phyloP scores from a whole-genome alignment of 1,140 invertebrate genomes.

The Drosophila pseudoobscura region DNA sequence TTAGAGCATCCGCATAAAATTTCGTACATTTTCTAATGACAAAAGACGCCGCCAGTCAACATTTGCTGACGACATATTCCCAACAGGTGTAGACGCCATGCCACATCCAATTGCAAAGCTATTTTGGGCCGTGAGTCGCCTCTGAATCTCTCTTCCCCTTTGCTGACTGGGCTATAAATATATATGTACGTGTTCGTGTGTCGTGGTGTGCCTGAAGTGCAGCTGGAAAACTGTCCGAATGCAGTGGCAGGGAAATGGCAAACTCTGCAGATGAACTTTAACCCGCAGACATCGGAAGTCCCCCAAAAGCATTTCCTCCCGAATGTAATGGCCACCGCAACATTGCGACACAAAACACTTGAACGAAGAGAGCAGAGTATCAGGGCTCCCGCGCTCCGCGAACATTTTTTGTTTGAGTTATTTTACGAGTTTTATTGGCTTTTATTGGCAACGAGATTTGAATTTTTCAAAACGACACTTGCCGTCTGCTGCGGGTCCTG shows the following conservation, averaged over 20 bases:
- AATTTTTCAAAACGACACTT: constrained; percentile 81
- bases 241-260: constrained; percentile 19
- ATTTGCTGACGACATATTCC: constrained; percentile 58
- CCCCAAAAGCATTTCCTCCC: background rate
- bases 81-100: constrained; percentile 69
- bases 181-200: background rate
- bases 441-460: constrained; percentile 83
- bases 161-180: constrained; percentile 58
- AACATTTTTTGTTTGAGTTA: constrained; percentile 68
- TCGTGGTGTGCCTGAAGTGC: constrained; percentile 10
- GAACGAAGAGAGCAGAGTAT: constrained; percentile 38
- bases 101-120: constrained; percentile 46
- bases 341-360: constrained; percentile 77
- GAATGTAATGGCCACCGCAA: constrained; percentile 66
- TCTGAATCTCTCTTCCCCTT: background rate
- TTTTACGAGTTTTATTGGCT: constrained; percentile 82
- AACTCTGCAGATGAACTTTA: constrained; percentile 38
- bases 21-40: constrained; percentile 21
- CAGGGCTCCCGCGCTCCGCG: background rate
- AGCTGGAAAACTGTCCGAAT: constrained; percentile 33
- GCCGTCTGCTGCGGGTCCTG: constrained; percentile 23
- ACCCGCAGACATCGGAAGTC: constrained; percentile 1
- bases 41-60: constrained; percentile 28
- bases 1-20: constrained; percentile 1
- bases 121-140: constrained; percentile 40